phyloP scores from a whole-genome alignment of 2,113 vertebrate genomes.

The Laticauda laticaudata region DNA sequence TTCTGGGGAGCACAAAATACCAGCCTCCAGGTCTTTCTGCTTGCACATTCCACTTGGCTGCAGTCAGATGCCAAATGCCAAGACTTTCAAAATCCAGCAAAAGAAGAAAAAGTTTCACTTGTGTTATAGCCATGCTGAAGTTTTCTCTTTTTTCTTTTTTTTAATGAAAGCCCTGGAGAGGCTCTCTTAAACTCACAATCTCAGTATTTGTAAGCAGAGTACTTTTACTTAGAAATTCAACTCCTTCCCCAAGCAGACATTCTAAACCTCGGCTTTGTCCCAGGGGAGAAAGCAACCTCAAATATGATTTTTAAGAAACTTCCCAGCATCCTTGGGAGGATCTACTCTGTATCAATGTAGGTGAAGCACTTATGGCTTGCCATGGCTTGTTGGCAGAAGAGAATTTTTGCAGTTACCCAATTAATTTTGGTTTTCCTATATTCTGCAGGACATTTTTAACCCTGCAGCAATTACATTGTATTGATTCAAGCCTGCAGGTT shows the following conservation, averaged over 20 bases:
- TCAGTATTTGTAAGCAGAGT: slow-evolving; percentile 60
- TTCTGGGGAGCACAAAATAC: slow-evolving; percentile 53
- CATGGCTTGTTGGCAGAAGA: slow-evolving; percentile 5
- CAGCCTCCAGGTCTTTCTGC: slow-evolving; percentile 51
- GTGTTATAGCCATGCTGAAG: slow-evolving; percentile 22
- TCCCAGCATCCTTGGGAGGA: slow-evolving; percentile 34
- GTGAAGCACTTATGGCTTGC: background rate
- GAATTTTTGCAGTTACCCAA: background rate
- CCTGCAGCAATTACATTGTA: slow-evolving; percentile 14
- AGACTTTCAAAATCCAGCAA: slow-evolving; percentile 54
- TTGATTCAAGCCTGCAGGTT: background rate
- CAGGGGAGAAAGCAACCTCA: slow-evolving; percentile 46
- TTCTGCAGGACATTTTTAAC: background rate
- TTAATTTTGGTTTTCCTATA: background rate
- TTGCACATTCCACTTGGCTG: slow-evolving; percentile 51
- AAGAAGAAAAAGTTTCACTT: slow-evolving; percentile 13
- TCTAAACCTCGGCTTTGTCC: slow-evolving; percentile 52
- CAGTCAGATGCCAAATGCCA: slow-evolving; percentile 46
- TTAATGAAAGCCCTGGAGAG: slow-evolving; percentile 53
- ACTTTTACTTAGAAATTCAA: slow-evolving; percentile 63
- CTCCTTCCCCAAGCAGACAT: slow-evolving; percentile 46
- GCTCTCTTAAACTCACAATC: slow-evolving; percentile 45
- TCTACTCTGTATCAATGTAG: accelerated
- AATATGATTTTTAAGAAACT: slow-evolving; percentile 51
- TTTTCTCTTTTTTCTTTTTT: slow-evolving; percentile 40